Evolutionary conservation across 2,888 invertebrate species (phyloP).

Genomic region (Drosophila melanosoma): DNA sequence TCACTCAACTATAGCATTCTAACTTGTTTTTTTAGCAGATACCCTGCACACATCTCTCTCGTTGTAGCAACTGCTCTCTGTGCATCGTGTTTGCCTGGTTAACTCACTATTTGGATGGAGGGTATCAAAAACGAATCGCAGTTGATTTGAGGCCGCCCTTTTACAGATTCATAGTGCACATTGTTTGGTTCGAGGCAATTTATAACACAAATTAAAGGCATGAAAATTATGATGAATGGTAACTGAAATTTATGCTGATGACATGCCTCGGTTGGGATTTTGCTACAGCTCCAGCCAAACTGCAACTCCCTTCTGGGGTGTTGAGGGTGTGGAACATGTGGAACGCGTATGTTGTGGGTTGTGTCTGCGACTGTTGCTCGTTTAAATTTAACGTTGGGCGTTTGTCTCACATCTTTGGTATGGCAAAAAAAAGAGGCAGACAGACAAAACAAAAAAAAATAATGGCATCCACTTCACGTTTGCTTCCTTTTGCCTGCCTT

Average conservation of each 20-base stretch:
- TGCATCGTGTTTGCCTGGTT: not conserved
- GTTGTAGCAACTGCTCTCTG: not conserved
- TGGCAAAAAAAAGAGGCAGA: constrained; percentile 19
- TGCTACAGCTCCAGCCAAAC: constrained; percentile 5
- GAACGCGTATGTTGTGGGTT: constrained; percentile 10
- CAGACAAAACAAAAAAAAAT: constrained; percentile 7
- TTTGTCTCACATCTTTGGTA: constrained; percentile 58
- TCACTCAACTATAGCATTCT: not conserved
- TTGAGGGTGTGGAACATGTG: constrained; percentile 4
- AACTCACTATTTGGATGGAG: not conserved
- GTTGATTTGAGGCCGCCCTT: constrained; percentile 46
- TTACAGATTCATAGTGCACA: constrained; percentile 33
- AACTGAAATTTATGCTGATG: constrained; percentile 79
- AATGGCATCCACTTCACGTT: constrained; percentile 37
- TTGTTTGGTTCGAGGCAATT: constrained; percentile 55
- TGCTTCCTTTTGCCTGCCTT: constrained; percentile 17
- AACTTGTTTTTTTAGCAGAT: not conserved
- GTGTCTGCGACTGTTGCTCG: constrained; percentile 27
- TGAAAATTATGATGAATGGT: constrained; percentile 79
- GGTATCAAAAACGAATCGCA: constrained; percentile 29
- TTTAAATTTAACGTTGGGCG: constrained; percentile 51
- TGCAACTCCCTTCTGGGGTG: constrained; percentile 12
- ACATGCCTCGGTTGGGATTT: constrained; percentile 53
- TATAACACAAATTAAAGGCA: constrained; percentile 76
- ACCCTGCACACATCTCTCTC: not conserved